A percentile compares a stretch with the other conserved stretches of the same genome.
Evolutionary conservation across 2,888 invertebrate species (phyloP).

Genomic region (Apotomis betuletana): DNA sequence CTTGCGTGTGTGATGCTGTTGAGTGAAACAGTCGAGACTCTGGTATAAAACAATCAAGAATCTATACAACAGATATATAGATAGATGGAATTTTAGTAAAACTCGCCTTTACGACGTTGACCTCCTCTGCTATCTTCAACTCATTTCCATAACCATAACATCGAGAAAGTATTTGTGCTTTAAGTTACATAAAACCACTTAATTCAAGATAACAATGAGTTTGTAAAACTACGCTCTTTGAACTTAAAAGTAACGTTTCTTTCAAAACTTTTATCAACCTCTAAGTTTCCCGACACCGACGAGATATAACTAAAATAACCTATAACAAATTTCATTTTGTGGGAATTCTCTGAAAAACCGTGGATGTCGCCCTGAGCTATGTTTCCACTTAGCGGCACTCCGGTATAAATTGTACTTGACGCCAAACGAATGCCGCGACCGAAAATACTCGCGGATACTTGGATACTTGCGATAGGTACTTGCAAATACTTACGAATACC

Average conservation of each 20-base stretch:
- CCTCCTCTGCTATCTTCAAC: too few relatives aligned
- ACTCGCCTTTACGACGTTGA: too few relatives aligned
- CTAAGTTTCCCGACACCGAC: neutral
- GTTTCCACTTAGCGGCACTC: conserved; percentile 37
- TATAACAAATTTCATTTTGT: conserved; percentile 29
- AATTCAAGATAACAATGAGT: neutral
- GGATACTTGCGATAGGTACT: conserved; percentile 3
- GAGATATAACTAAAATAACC: conserved; percentile 8
- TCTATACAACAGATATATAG: too few relatives aligned
- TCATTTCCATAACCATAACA: neutral
- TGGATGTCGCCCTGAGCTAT: conserved; percentile 39
- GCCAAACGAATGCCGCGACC: conserved; percentile 29
- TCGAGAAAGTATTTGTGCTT: neutral
- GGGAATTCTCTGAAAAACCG: conserved; percentile 32
- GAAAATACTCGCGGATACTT: conserved; percentile 29
- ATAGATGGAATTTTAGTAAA: too few relatives aligned
- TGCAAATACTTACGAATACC: conserved; percentile 30
- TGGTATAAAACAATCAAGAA: too few relatives aligned
- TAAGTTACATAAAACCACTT: neutral
- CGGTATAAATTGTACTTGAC: conserved; percentile 38
- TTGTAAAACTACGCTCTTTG: neutral
- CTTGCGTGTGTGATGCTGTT: too few relatives aligned
- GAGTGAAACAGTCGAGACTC: too few relatives aligned
- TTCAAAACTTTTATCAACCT: neutral
- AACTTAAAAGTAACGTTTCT: neutral